A percentile compares a stretch with the other conserved stretches of the same genome.
Evolutionary conservation across 2,888 invertebrate genomes (phyloP).

Genomic region (Ferrisia virgata): DNA sequence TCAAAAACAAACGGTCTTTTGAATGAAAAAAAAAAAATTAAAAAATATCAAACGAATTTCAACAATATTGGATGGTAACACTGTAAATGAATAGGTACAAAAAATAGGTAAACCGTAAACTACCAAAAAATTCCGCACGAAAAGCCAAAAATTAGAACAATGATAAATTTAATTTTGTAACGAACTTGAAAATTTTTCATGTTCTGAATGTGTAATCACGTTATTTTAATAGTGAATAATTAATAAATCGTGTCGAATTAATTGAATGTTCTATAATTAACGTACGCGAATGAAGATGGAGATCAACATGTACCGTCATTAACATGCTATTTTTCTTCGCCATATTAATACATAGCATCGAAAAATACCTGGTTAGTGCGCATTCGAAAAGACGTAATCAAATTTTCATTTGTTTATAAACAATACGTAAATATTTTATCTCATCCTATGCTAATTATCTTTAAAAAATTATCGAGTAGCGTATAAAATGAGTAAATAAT

Average conservation of each 20-base stretch:
- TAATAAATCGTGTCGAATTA: neutral
- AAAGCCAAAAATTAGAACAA: neutral
- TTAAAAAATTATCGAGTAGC: neutral
- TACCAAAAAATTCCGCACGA: neutral
- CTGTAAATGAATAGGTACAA: neutral
- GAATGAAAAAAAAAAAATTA: neutral
- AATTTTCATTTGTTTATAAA: conserved; percentile 18
- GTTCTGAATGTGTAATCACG: neutral
- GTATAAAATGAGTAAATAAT: neutral
- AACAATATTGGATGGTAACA: neutral
- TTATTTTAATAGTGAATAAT: neutral
- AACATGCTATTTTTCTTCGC: neutral
- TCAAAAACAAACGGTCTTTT: neutral
- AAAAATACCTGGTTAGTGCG: neutral
- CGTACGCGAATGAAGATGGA: neutral
- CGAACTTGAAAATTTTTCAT: neutral
- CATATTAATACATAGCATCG: neutral
- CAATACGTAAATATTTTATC: neutral
- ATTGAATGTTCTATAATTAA: neutral
- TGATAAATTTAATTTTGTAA: neutral
- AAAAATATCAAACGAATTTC: neutral
- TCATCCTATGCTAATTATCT: neutral
- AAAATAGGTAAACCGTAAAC: neutral
- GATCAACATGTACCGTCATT: neutral
- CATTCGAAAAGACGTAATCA: neutral